phyloP scores from a whole-genome alignment of 2,888 invertebrate genomes.

The Cephus nigrinus region DNA sequence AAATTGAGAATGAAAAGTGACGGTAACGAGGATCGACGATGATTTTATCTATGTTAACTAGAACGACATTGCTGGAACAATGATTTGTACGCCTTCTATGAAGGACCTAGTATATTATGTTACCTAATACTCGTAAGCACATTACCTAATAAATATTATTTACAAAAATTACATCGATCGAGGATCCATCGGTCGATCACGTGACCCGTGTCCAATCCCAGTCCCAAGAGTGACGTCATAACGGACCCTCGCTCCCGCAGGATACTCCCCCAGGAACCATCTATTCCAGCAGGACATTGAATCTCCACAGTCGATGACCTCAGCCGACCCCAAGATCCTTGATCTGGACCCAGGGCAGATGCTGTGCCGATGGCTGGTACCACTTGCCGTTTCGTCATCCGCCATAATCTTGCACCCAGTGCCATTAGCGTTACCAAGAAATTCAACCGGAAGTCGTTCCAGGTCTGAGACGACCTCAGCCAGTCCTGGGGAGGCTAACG shows the following conservation, averaged over 20 bases:
- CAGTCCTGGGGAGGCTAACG: neutral
- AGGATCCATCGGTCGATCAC: neutral
- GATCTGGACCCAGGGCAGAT: neutral
- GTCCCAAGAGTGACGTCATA: neutral
- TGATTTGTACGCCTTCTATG: conserved; percentile 63
- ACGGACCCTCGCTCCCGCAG: too few relatives aligned
- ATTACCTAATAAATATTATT: conserved; percentile 62
- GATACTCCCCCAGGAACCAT: neutral
- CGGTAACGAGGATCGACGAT: conserved; percentile 33
- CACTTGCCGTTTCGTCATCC: neutral
- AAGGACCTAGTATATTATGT: conserved; percentile 61
- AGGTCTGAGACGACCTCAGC: neutral
- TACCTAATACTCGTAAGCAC: conserved; percentile 61
- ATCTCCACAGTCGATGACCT: neutral
- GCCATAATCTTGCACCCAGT: neutral
- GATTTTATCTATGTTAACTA: conserved; percentile 60
- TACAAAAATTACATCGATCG: conserved; percentile 45
- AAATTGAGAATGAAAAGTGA: conserved; percentile 14
- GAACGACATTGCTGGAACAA: conserved; percentile 63
- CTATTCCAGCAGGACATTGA: neutral
- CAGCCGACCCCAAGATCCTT: neutral
- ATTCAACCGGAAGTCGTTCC: neutral
- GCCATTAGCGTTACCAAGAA: neutral
- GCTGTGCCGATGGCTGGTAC: neutral
- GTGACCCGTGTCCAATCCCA: neutral